Conservation (phyloP, 2,888 invertebrate species). For the Drosophila phalerata region DNA sequence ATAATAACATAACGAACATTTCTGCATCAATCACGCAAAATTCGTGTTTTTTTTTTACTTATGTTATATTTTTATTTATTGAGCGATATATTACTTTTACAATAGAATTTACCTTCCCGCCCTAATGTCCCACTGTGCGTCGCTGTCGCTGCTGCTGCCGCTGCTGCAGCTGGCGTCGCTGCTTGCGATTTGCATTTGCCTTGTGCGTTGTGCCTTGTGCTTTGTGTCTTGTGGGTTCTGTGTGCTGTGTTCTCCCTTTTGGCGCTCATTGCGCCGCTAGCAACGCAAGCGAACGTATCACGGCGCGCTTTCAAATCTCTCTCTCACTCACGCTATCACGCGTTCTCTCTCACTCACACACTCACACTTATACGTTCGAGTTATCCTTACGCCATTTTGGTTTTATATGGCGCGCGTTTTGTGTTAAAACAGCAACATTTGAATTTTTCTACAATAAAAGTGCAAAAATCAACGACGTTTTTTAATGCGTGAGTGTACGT, state of each 20-base stretch:
- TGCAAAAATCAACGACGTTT: conserved; percentile 60
- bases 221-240: conserved; percentile 38
- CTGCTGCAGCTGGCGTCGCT: conserved; percentile 32
- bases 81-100: no score
- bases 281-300: conserved; percentile 73
- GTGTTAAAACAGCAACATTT: conserved; percentile 59
- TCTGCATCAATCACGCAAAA: no score
- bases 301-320: conserved; percentile 51
- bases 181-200: conserved; percentile 51
- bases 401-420: conserved; percentile 46
- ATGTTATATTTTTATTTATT: no score
- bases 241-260: conserved; percentile 53
- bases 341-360: no score
- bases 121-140: no score
- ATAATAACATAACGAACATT: no score
- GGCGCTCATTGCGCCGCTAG: conserved; percentile 78
- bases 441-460: conserved; percentile 79
- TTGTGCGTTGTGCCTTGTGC: conserved; percentile 30
- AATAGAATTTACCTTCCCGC: no score
- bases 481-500: conserved; percentile 40
- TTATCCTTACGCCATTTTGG: conserved; percentile 42
- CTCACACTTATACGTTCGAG: no score
- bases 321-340: conserved; percentile 16
- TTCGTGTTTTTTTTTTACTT: no score
- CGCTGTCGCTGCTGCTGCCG: conserved; percentile 43